These are phyloP conservation scores for Phaonia tiefii DNA, from an alignment of 2,888 invertebrate genomes.

Conservation along the genomic window DNA sequence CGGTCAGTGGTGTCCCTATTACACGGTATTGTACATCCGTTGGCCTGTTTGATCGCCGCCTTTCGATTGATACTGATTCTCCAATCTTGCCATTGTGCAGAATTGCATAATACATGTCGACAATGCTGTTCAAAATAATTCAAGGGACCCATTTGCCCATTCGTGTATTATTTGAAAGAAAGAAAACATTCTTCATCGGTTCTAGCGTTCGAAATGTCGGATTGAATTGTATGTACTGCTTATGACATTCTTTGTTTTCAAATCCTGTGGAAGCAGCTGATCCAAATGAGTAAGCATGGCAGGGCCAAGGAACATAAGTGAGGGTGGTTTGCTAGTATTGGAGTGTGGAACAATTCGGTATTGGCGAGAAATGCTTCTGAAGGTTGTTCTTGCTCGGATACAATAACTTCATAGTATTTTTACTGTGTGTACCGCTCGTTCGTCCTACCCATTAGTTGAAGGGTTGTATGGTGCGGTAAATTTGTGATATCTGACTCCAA, in stretches of 20 bases:
- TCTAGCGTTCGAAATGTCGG: background rate
- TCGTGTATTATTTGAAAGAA: background rate
- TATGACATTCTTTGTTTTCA: background rate
- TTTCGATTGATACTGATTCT: too few relatives aligned
- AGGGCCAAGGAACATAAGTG: slow-evolving; percentile 5
- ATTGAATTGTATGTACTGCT: background rate
- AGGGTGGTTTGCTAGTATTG: too few relatives aligned
- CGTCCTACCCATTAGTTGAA: slow-evolving; percentile 53
- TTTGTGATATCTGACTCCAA: too few relatives aligned
- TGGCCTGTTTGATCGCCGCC: too few relatives aligned
- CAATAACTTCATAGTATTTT: background rate
- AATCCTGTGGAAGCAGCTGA: background rate
- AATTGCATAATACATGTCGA: background rate
- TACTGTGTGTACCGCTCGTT: slow-evolving; percentile 12
- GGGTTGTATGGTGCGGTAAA: too few relatives aligned
- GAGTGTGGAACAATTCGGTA: background rate
- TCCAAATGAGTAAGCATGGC: background rate
- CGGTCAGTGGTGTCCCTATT: too few relatives aligned
- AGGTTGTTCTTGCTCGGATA: background rate
- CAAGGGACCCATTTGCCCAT: background rate
- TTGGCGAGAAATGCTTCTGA: background rate
- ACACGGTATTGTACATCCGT: too few relatives aligned
- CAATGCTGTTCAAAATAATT: background rate
- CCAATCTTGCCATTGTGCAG: too few relatives aligned
- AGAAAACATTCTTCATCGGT: background rate